Conservation (phyloP, 2,888 invertebrate genomes). For the Hedychridium roseum region DNA sequence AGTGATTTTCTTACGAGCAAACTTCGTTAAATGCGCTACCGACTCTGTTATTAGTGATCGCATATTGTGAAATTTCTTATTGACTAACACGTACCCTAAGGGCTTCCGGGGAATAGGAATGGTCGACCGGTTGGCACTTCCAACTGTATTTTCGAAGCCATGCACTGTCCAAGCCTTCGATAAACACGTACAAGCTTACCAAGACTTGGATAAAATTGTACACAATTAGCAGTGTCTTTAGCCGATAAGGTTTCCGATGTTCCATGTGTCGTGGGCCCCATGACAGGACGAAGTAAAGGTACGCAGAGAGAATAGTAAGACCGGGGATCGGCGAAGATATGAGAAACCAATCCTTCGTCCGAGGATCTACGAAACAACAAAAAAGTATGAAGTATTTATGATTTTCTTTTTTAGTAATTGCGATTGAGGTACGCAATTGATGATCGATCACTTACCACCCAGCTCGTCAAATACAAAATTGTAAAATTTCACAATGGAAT, state of each 20-base stretch:
- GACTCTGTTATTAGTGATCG: too few species aligned
- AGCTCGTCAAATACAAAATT: conserved; percentile 72
- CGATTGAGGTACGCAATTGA: neutral
- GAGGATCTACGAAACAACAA: conserved; percentile 67
- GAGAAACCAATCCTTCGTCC: conserved; percentile 79
- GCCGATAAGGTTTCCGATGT: conserved; percentile 82
- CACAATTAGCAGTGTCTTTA: conserved; percentile 79
- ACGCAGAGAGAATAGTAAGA: conserved; percentile 72
- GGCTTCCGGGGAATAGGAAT: conserved; percentile 77
- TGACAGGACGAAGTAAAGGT: conserved; percentile 76
- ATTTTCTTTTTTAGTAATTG: neutral
- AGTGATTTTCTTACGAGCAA: too few species aligned
- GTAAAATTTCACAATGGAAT: conserved; percentile 71
- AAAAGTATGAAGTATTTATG: neutral
- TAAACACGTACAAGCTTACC: conserved; percentile 82
- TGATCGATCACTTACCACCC: conserved; percentile 67
- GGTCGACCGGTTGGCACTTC: conserved; percentile 92
- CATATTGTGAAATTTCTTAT: too few species aligned
- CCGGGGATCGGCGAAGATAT: conserved; percentile 77
- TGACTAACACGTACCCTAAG: conserved; percentile 75
- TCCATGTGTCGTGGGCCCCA: conserved; percentile 91
- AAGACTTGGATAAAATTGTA: conserved; percentile 91
- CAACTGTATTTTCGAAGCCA: conserved; percentile 87
- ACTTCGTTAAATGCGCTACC: too few species aligned
- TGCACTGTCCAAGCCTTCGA: conserved; percentile 78